Evolutionary conservation across 2,113 vertebrate species (phyloP).

Genomic region (Orycteropus afer): DNA sequence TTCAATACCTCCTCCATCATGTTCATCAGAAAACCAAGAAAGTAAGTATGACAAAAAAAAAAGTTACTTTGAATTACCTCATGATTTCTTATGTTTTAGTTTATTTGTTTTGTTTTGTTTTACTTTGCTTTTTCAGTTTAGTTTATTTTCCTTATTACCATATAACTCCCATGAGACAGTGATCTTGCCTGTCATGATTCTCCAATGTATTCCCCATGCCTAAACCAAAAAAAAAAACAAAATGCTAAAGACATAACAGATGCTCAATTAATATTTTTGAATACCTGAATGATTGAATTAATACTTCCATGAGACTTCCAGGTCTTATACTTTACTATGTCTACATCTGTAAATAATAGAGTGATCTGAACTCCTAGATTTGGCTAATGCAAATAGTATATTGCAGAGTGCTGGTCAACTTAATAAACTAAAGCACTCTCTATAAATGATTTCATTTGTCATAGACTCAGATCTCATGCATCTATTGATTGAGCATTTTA

Average conservation of each 20-base stretch:
- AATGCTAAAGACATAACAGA: background rate
- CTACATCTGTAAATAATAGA: background rate
- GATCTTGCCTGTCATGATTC: background rate
- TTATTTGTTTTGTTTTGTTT: background rate
- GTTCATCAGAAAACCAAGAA: constrained; percentile 30
- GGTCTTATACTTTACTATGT: background rate
- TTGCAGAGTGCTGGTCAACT: background rate
- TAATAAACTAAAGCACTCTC: background rate
- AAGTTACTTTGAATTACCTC: background rate
- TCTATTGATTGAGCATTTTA: background rate
- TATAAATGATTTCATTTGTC: background rate
- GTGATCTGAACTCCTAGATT: background rate
- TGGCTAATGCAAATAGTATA: background rate
- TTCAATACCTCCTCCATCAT: background rate
- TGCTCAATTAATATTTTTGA: background rate
- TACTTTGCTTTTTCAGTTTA: too few species aligned
- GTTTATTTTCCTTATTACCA: background rate
- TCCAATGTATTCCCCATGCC: background rate
- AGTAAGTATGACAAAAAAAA: background rate
- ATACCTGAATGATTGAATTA: background rate
- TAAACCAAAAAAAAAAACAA: too few species aligned
- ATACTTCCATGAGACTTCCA: background rate
- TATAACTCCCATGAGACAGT: background rate
- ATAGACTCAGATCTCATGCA: background rate
- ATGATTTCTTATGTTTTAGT: background rate